Percentiles rank a stretch among this genome's conserved stretches.
phyloP scores from a whole-genome alignment of 2,113 vertebrate genomes.

The Calyptommatus sinebrachiatus region DNA sequence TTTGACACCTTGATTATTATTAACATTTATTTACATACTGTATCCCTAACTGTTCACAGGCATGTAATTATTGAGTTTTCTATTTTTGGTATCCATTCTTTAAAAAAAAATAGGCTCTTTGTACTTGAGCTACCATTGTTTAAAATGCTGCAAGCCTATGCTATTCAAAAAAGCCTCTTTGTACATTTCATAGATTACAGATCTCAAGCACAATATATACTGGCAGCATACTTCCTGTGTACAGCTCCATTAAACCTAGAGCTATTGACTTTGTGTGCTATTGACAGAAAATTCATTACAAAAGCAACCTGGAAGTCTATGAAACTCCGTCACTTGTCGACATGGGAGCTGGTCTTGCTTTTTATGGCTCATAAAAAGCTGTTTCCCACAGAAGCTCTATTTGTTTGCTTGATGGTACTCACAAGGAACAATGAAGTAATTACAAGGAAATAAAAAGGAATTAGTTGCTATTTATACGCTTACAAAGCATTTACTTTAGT shows the following conservation, averaged over 20 bases:
- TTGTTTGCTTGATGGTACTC: slow-evolving; percentile 11
- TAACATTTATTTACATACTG: too few species aligned
- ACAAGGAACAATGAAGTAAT: slow-evolving; percentile 37
- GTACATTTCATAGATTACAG: slow-evolving; percentile 69
- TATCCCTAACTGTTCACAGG: too few species aligned
- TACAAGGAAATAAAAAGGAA: slow-evolving; percentile 22
- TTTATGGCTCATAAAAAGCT: slow-evolving; percentile 27
- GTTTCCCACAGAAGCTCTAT: slow-evolving; percentile 27
- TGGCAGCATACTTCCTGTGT: slow-evolving; percentile 75
- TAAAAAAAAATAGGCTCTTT: too few species aligned
- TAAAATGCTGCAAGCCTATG: slow-evolving; percentile 60
- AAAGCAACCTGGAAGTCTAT: slow-evolving; percentile 45
- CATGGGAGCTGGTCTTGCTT: not conserved
- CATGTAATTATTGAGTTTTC: too few species aligned
- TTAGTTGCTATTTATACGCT: too few species aligned
- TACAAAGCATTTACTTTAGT: too few species aligned
- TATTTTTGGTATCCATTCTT: not conserved
- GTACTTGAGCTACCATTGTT: slow-evolving; percentile 58
- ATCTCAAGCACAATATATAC: slow-evolving; percentile 66
- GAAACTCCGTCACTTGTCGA: not conserved
- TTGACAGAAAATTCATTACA: slow-evolving; percentile 63
- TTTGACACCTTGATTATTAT: slow-evolving; percentile 37
- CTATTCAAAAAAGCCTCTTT: slow-evolving; percentile 71
- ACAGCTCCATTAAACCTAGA: slow-evolving; percentile 72
- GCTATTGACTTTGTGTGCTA: slow-evolving; percentile 67